Percentiles rank a stretch among this genome's conserved stretches.
phyloP scores from a whole-genome alignment of 1,140 invertebrate genomes.

The Tetragnatha versicolor region DNA sequence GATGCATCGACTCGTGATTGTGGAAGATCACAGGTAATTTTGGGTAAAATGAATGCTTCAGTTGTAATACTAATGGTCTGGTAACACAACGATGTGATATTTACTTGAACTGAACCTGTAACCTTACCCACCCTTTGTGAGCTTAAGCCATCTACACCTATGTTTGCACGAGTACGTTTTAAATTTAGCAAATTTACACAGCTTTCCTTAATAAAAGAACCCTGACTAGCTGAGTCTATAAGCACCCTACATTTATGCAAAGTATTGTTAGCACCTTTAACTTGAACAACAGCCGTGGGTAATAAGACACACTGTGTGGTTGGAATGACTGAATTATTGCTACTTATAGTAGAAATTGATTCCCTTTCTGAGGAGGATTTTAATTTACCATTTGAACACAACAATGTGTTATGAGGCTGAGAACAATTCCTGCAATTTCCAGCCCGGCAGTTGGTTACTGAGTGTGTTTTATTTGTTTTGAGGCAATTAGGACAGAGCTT shows the following conservation, averaged over 20 bases:
- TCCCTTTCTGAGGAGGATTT: background rate
- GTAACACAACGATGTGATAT: background rate
- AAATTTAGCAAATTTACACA: background rate
- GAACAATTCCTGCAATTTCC: background rate
- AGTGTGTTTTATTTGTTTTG: background rate
- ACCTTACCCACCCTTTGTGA: background rate
- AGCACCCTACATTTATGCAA: background rate
- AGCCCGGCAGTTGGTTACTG: background rate
- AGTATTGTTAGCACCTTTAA: background rate
- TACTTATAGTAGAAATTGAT: background rate
- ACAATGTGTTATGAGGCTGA: background rate
- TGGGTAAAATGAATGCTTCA: background rate
- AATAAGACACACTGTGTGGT: background rate
- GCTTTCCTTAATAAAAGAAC: background rate
- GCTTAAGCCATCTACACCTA: background rate
- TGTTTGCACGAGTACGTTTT: background rate
- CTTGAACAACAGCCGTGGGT: background rate
- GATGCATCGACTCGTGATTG: background rate
- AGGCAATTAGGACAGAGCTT: background rate
- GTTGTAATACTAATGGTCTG: background rate
- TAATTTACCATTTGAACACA: background rate
- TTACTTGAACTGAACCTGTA: background rate
- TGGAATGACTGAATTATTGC: background rate
- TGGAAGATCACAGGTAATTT: slow-evolving; percentile 5
- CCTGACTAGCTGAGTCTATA: background rate